Conservation (phyloP, 2,797 vertebrate genomes). For the Lagocephalus sceleratus region DNA sequence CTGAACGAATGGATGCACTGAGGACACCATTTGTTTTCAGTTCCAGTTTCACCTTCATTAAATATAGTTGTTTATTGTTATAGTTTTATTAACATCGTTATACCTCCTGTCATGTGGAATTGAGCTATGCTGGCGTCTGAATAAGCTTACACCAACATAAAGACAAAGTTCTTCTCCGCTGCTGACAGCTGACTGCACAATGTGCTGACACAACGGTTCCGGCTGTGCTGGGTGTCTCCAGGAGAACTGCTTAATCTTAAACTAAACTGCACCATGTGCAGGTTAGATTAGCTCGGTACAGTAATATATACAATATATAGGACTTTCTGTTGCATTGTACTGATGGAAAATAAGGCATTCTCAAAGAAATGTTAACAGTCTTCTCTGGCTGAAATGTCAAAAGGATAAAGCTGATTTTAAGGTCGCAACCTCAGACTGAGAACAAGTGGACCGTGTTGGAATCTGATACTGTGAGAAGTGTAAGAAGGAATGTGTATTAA, state of each 20-base stretch:
- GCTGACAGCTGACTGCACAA: slow-evolving; percentile 17
- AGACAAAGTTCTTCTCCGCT: slow-evolving; percentile 3
- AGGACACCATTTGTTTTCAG: too few species aligned
- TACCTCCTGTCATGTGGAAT: slow-evolving; percentile 11
- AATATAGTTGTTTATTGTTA: too few species aligned
- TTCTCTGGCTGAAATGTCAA: slow-evolving; percentile 9
- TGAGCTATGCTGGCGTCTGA: slow-evolving; percentile 6
- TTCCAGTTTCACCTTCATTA: too few species aligned
- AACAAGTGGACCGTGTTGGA: neutral
- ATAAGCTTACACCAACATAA: slow-evolving; percentile 20
- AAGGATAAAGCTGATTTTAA: slow-evolving; percentile 2
- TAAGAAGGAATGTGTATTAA: slow-evolving; percentile 1
- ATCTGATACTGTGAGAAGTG: slow-evolving; percentile 1
- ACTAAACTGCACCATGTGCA: slow-evolving; percentile 21
- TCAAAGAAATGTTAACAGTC: neutral
- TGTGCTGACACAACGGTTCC: slow-evolving; percentile 28
- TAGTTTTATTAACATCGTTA: too few species aligned
- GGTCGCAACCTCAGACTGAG: neutral
- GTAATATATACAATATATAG: slow-evolving; percentile 7
- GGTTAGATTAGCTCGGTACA: slow-evolving; percentile 3
- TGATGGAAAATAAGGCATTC: neutral
- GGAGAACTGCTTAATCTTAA: slow-evolving; percentile 20
- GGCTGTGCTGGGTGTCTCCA: slow-evolving; percentile 15
- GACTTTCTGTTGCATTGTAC: neutral
- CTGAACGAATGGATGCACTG: too few species aligned